Percentiles rank a stretch among this genome's conserved stretches.
Conservation (phyloP, 2,888 invertebrate genomes). For the Dryadula phaetusa region DNA sequence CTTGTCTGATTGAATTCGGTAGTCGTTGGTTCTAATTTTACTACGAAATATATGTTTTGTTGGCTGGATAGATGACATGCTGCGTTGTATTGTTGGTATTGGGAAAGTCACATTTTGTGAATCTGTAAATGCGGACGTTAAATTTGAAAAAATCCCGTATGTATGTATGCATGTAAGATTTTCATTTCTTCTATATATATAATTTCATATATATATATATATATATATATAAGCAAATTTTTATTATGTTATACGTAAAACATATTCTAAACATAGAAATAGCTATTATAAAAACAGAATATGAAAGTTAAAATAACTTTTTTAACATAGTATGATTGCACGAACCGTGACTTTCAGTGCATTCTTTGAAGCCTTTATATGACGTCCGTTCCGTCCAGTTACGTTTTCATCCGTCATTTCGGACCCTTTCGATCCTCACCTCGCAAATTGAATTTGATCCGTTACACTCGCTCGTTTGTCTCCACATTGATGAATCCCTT, state of each 20-base stretch:
- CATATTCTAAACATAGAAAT: not conserved
- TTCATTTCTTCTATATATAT: too few relatives aligned
- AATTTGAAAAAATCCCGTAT: too few relatives aligned
- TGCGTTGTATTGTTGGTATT: too few relatives aligned
- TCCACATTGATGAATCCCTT: conserved; percentile 66
- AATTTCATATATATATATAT: too few relatives aligned
- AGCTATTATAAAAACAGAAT: not conserved
- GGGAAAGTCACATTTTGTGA: too few relatives aligned
- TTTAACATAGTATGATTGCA: conserved; percentile 28
- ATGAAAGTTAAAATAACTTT: not conserved
- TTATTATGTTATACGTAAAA: too few relatives aligned
- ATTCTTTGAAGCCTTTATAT: conserved; percentile 31
- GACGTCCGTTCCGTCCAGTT: conserved; percentile 37
- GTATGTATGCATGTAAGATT: too few relatives aligned
- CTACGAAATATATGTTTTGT: not conserved
- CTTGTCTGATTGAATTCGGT: not conserved
- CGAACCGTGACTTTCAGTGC: conserved; percentile 37
- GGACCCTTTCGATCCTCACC: conserved; percentile 78
- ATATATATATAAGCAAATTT: too few relatives aligned
- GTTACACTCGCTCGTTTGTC: conserved; percentile 74
- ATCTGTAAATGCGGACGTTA: too few relatives aligned
- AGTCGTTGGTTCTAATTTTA: not conserved
- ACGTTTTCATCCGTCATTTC: conserved; percentile 67
- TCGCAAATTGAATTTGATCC: conserved; percentile 82
- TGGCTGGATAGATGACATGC: too few relatives aligned